Conservation (phyloP, 2,888 invertebrate genomes). For the Sphecodes monilicornis region DNA sequence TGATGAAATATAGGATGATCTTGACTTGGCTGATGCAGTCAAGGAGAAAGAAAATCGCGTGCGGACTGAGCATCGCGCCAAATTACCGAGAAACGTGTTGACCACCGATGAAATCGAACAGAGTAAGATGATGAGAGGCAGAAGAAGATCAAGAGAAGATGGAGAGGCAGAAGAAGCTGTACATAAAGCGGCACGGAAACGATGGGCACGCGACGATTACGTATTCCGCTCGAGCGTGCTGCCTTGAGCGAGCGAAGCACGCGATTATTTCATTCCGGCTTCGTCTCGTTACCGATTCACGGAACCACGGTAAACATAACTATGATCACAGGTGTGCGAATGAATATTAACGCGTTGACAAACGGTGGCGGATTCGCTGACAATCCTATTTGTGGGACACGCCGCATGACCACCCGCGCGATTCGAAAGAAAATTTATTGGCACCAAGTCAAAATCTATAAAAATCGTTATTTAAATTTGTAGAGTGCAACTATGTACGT, state of each 20-base stretch:
- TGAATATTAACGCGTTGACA: not conserved
- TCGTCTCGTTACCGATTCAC: constrained; percentile 7
- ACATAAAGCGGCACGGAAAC: constrained; percentile 23
- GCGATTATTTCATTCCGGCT: constrained; percentile 10
- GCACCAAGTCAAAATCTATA: not conserved
- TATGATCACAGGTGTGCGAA: constrained; percentile 2
- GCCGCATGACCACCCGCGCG: not conserved
- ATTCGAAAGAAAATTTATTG: not conserved
- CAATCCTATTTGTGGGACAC: not conserved
- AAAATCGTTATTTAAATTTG: not conserved
- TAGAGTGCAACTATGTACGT: not conserved
- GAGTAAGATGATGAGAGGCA: not conserved
- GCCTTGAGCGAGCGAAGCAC: not conserved
- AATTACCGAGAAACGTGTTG: constrained; percentile 19
- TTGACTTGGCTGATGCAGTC: not conserved
- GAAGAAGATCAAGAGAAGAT: not conserved
- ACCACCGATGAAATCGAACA: constrained; percentile 10
- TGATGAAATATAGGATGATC: not conserved
- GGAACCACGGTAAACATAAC: not conserved
- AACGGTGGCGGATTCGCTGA: not conserved
- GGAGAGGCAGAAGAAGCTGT: constrained; percentile 19
- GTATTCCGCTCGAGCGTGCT: not conserved
- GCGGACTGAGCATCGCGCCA: constrained; percentile 11
- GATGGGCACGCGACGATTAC: constrained; percentile 21
- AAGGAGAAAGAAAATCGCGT: not conserved